Evolutionary conservation across 2,888 invertebrate species (phyloP), one percentile per base, ranked within the genome.

Genomic region (Agrenia bidenticulata): DNA sequence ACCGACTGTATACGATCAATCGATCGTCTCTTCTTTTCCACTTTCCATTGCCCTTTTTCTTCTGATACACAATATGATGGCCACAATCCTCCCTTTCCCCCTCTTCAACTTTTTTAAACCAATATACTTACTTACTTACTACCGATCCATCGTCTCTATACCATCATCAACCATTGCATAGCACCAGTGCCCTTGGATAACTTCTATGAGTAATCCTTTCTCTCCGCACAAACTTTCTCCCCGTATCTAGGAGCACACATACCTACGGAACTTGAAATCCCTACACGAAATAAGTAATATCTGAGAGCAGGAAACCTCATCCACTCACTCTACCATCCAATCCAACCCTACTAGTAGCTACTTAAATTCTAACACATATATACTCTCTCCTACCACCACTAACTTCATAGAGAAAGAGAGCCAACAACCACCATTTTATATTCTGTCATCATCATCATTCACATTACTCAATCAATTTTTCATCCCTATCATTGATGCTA

Each of bases 401-500:
- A 9, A 45, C 15, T 17, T 23, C 19, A 5, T 51, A 13, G 5
- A 7, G 24, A 23, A 51, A 51, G 24, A 23, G 17, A 17, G 23
- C 13, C 24, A 51, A 51, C 11, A 51, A 51, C 51, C 17, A 51
- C 21, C 23, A 19, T 24, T 19, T 51, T 57, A 63, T 60, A 62
- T 58, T 62, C 59, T 66, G 59, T 63, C 61, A 63, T 66, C 56
- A 51, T 51, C 51, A 60, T 63, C 50, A 61, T 51, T 60, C 55
- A 60, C 63, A 63, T 66, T 66, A 66, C 66, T 66, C 63, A 60
- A 66, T 66, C 66, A 66, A 66, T 66, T 60, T 66, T 66, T 61
- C 57, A 60, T 66, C 60, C 63, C 50, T 59, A 60, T 60, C 63
- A 60, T 62, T 32, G 9, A 17, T 15, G 9, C 45, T 45, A 45